Base-by-base conservation (phyloP, 2,888 invertebrate species). In the Agrypnus murinus region DNA sequence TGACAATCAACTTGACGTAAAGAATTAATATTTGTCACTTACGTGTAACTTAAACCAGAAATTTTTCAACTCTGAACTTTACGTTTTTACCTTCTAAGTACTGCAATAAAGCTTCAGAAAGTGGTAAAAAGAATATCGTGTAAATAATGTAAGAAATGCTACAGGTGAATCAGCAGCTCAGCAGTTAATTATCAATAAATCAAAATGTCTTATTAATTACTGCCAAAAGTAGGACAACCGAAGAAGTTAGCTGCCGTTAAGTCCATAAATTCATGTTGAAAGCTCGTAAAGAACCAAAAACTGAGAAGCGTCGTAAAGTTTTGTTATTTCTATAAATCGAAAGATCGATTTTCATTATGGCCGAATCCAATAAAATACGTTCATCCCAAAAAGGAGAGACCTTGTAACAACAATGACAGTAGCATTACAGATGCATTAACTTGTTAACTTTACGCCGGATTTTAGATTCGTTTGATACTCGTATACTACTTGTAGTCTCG, bases 351-450 rank as follows among this genome's bases (percentile, higher is more conserved):
- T 69, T 72, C 69, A 69, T 72, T 69, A 60, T 43, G 53, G 59
- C 31, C 19, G 57, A 59, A 70, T 66, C 69, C 65, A 48, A 43
- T 70, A 66, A 72, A 72, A 72, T 65, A 72, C 57, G 66, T 45
- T 60, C 70, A 46, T 43, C 55, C 15, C 34, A 57, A 65, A 71
- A 25, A 25, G 25, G 5, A 65, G 65, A 64, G 48, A 36, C 63
- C 65, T 34, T 69, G 57, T 48, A 62, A 59, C 50, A 71, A 73
- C 70, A 73, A 73, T 73, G 73, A 73, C 73, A 58, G 64, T 60
- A 32, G 73, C 65, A 72, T 73, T 73, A 73, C 67, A 59, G 67
- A 36, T 62, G 73, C 73, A 69, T 71, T 71, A 68, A 65, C 63
- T 67, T 67, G 67, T 67, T 67, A 67, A 67, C 60, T 67, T 50